phyloP scores from a whole-genome alignment of 2,113 vertebrate genomes.

The Cryptomyrus ogoouensis region DNA sequence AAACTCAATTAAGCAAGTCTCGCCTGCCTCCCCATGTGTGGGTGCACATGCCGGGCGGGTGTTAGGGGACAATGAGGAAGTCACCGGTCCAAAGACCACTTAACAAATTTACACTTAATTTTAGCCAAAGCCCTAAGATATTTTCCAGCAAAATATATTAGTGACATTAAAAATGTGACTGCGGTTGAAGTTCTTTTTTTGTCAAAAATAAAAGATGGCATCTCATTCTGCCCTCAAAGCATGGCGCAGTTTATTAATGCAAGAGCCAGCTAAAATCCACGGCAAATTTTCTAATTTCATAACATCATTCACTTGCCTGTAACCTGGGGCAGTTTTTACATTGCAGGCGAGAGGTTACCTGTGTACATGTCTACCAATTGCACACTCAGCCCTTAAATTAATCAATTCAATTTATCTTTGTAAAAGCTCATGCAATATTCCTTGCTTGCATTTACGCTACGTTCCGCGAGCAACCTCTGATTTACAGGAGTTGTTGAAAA shows the following conservation, averaged over 20 bases:
- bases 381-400: constrained; percentile 49
- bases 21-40: constrained; percentile 14
- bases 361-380: constrained; percentile 47
- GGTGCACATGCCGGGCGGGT: constrained; percentile 27
- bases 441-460: constrained; percentile 24
- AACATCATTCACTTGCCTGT: constrained; percentile 65
- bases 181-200: constrained; percentile 58
- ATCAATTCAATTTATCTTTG: constrained; percentile 59
- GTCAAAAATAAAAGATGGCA: constrained; percentile 66
- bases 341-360: constrained; percentile 46
- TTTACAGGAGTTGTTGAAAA: constrained; percentile 12
- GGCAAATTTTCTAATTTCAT: constrained; percentile 75
- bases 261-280: constrained; percentile 60
- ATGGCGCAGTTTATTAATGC: constrained; percentile 74
- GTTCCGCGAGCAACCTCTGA: constrained; percentile 11
- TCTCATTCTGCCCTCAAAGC: constrained; percentile 60
- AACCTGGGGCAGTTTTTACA: constrained; percentile 48
- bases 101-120: constrained; percentile 71
- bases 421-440: constrained; percentile 38
- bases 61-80: constrained; percentile 39
- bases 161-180: constrained; percentile 66
- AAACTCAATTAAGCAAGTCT: neutral
- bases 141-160: constrained; percentile 61
- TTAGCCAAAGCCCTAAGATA: constrained; percentile 69
- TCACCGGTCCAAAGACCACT: constrained; percentile 66